Conservation (phyloP, 2,888 invertebrate genomes). For the Eupithecia insigniata region DNA sequence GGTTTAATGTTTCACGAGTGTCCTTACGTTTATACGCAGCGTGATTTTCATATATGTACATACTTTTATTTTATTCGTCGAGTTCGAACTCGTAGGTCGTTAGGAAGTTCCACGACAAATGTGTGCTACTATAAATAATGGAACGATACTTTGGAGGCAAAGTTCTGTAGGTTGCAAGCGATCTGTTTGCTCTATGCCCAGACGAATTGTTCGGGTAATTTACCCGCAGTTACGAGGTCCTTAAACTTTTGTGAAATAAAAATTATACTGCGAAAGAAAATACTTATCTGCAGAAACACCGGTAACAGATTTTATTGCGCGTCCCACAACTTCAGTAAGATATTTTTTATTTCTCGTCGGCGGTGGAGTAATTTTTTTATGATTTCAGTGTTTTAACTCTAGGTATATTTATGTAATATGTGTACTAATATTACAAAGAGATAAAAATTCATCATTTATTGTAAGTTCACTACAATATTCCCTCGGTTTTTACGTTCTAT, state of each 20-base stretch:
- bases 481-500: not conserved
- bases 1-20: conserved; percentile 62
- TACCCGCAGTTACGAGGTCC: conserved; percentile 42
- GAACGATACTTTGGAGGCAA: conserved; percentile 34
- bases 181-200: conserved; percentile 40
- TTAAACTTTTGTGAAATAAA: conserved; percentile 49
- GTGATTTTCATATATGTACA: conserved; percentile 60
- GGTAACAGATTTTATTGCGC: conserved; percentile 61
- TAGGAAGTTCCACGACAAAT: conserved; percentile 40
- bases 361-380: conserved; percentile 49
- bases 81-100: conserved; percentile 36
- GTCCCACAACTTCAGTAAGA: conserved; percentile 56
- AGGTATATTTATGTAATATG: not conserved
- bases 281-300: conserved; percentile 51
- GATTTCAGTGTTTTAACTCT: conserved; percentile 37
- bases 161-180: conserved; percentile 41
- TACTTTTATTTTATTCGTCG: conserved; percentile 52
- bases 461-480: not conserved
- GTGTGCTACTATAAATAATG: conserved; percentile 38
- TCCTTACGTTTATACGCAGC: conserved; percentile 49
- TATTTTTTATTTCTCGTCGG: conserved; percentile 56
- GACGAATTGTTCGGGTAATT: conserved; percentile 50
- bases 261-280: conserved; percentile 50
- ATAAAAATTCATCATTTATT: too few species aligned
- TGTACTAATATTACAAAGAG: too few species aligned